A percentile compares a stretch with the other conserved stretches of the same genome.
Evolutionary conservation across 2,113 vertebrate species (phyloP).

Genomic region (Nyctereutes procyonoides): DNA sequence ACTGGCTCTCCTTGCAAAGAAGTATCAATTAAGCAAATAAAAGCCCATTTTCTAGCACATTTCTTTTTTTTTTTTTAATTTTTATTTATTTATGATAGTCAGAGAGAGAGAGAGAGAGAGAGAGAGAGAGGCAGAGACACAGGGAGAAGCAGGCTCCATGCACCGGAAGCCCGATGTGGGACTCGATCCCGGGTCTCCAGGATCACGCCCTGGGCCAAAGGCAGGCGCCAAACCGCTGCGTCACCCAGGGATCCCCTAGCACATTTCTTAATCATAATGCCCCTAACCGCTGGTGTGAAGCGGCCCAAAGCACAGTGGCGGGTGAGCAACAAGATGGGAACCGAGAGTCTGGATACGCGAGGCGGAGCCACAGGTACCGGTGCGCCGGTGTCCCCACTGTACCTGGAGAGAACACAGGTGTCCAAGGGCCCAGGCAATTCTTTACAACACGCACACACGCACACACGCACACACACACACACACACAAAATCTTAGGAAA

Average conservation of each 20-base stretch:
- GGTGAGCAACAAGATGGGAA: too few relatives aligned
- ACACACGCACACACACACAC: neutral
- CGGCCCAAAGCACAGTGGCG: neutral
- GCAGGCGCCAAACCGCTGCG: too few relatives aligned
- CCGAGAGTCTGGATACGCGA: neutral
- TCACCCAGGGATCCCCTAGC: too few relatives aligned
- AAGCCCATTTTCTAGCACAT: neutral
- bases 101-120: too few relatives aligned
- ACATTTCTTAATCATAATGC: neutral
- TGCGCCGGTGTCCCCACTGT: neutral
- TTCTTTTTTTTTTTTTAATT: too few relatives aligned
- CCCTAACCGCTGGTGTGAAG: neutral
- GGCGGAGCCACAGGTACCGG: neutral
- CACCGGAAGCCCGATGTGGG: too few relatives aligned
- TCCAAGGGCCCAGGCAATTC: neutral
- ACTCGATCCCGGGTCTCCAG: too few relatives aligned
- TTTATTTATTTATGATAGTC: too few relatives aligned
- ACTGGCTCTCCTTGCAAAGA: neutral
- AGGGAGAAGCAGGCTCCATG: too few relatives aligned
- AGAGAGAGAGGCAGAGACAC: too few relatives aligned
- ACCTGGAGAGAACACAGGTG: accelerated
- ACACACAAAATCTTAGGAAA: neutral
- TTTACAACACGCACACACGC: neutral
- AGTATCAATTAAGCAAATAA: neutral
- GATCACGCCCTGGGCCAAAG: too few relatives aligned